A percentile compares a stretch with the other conserved stretches of the same genome.
phyloP scores from a whole-genome alignment of 2,888 invertebrate genomes.

The Eudemis profundana region DNA sequence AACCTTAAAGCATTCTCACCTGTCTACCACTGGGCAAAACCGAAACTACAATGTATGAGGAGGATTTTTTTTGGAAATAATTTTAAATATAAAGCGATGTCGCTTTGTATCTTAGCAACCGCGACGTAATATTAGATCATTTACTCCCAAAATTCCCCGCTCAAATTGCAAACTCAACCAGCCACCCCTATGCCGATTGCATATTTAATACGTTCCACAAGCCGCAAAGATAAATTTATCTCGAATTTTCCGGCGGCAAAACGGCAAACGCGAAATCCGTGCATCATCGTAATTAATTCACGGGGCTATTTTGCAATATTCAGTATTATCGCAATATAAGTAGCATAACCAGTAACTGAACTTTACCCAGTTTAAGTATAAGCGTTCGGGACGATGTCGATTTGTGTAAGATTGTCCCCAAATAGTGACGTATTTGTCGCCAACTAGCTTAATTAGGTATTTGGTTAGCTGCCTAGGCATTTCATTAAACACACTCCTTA shows the following conservation, averaged over 20 bases:
- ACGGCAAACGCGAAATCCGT: conserved; percentile 28
- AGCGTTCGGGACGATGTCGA: no score
- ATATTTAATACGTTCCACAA: conserved; percentile 29
- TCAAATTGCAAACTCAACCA: conserved; percentile 18
- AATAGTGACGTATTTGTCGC: no score
- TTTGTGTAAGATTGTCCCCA: no score
- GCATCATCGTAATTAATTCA: conserved; percentile 34
- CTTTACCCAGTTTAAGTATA: no score
- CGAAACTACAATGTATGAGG: no score
- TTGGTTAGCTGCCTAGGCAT: no score
- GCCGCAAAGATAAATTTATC: conserved; percentile 32
- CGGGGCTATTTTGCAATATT: conserved; percentile 36
- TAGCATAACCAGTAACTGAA: neutral
- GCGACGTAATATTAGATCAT: neutral
- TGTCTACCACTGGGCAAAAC: no score
- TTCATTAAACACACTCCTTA: no score
- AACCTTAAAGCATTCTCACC: no score
- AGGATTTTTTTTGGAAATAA: no score
- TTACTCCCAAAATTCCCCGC: conserved; percentile 20
- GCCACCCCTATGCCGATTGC: conserved; percentile 19
- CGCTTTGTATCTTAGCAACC: neutral
- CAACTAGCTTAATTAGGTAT: no score
- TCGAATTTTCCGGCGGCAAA: conserved; percentile 28
- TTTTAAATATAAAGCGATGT: no score
- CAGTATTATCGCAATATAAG: conserved; percentile 5